Evolutionary conservation across 2,888 invertebrate species (phyloP), one percentile per base, ranked within the genome.

Genomic region (Tachina grossa): DNA sequence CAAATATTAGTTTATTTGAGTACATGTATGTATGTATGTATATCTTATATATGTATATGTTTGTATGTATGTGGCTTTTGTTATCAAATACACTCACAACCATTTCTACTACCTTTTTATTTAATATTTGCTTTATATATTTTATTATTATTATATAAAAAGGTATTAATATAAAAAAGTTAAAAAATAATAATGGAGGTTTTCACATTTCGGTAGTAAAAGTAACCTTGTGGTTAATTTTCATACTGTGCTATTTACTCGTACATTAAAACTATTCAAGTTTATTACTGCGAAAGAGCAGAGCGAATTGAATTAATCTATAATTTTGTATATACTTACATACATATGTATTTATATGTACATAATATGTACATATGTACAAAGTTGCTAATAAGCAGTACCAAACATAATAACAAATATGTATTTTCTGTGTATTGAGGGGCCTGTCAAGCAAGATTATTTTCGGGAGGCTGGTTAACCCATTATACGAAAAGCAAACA

Each of bases 1-100:
- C 51, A 81, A 75, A 75, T 81, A 61, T 55, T 68, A 45, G 43
- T 75, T 81, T 53, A 22, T 75, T 74, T 59, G 59, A 49, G 63
- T 68, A 31, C 61, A 75, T 65, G 45, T n/a, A 41, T 61, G 13
- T 61, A 31, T 79, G 53, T 78, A 61, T 77, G 19, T 76, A 63
- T 77, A 63, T 77, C 39, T 55, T 55, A 51, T 51, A 45, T 55
- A 51, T 51, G 43, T 55, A 14, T 45, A 43, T 65, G 31, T 68
- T 39, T 53, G 16, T 53, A 41, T 41, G n/a, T 76, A 78, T 61
- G n/a, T 63, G 31, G 31, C 31, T 31, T 31, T 45, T 57, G 55
- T 66, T 66, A 75, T 75, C 39, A 81, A 74, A 80, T 22, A 66
- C 74, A 43, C 11, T 49, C 74, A 66, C 47, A 74, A 31, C 13